Percentiles rank a stretch among this genome's conserved stretches.
These are phyloP conservation scores for Gasteruption jaculator DNA, from an alignment of 2,888 invertebrate species.

Conservation along the genomic window DNA sequence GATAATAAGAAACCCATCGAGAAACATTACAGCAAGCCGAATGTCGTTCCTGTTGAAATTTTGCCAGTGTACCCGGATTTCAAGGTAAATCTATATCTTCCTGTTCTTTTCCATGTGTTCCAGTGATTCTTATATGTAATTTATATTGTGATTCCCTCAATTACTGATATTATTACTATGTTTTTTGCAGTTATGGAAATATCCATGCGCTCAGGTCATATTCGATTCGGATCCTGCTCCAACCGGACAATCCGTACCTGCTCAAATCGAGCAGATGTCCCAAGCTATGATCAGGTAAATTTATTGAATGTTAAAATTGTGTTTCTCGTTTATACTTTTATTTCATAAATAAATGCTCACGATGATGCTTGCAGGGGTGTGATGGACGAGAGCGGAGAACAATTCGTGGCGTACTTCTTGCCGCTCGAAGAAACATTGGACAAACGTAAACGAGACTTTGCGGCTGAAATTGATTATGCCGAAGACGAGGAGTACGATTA, in stretches of 20 bases:
- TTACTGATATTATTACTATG: neutral
- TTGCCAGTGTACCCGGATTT: conserved; percentile 93
- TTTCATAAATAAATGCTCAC: neutral
- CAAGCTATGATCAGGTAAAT: conserved; percentile 94
- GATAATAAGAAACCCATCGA: conserved; percentile 81
- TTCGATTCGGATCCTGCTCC: conserved; percentile 99
- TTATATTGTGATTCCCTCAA: conserved; percentile 3
- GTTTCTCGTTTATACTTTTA: conserved; percentile 3
- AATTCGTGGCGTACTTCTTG: conserved; percentile 97
- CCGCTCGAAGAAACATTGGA: conserved; percentile 89
- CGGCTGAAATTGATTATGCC: conserved; percentile 71
- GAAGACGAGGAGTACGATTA: conserved; percentile 95
- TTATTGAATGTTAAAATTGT: neutral
- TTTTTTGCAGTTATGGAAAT: conserved; percentile 77
- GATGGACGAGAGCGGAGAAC: conserved; percentile 98
- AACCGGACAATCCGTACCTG: conserved; percentile 76
- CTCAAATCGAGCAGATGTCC: conserved; percentile 95
- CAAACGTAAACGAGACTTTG: conserved; percentile 80
- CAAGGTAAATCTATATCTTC: conserved; percentile 53
- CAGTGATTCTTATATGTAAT: neutral
- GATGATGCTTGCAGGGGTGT: conserved; percentile 80
- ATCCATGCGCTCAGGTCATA: conserved; percentile 96
- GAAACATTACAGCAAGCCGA: conserved; percentile 95
- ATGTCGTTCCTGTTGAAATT: conserved; percentile 85
- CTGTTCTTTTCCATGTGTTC: conserved; percentile 6